phyloP scores from a whole-genome alignment of 2,797 vertebrate species.

The Poeciliopsis gracilis region DNA sequence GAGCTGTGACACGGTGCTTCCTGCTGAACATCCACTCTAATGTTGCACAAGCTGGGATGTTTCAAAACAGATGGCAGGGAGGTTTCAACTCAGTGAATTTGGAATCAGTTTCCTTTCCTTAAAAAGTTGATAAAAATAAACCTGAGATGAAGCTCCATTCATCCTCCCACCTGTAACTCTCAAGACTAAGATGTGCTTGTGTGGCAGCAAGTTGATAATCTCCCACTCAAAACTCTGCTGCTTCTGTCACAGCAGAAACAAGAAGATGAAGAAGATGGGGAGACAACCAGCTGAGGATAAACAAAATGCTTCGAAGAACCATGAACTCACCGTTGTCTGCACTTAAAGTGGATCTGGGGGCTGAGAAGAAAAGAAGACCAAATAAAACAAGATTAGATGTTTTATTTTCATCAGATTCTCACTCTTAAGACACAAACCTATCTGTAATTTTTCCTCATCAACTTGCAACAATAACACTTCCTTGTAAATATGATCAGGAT shows the following conservation, averaged over 20 bases:
- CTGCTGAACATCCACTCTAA: neutral
- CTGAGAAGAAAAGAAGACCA: slow-evolving; percentile 72
- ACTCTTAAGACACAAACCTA: neutral
- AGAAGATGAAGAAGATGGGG: slow-evolving; percentile 37
- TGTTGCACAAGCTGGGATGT: neutral
- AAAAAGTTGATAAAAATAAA: slow-evolving; percentile 31
- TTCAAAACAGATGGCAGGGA: slow-evolving; percentile 37
- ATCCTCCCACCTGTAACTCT: slow-evolving; percentile 41
- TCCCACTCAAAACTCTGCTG: slow-evolving; percentile 33
- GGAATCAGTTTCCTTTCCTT: slow-evolving; percentile 19
- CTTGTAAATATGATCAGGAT: neutral
- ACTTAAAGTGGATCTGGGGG: slow-evolving; percentile 86
- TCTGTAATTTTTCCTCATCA: neutral
- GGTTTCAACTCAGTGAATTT: slow-evolving; percentile 28
- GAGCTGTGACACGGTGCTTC: neutral
- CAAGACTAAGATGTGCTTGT: slow-evolving; percentile 19
- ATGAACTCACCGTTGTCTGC: slow-evolving; percentile 89
- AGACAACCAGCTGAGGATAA: slow-evolving; percentile 30
- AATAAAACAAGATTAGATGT: neutral
- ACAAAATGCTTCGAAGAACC: slow-evolving; percentile 45
- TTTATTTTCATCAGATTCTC: slow-evolving; percentile 1
- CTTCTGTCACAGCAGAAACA: slow-evolving; percentile 32
- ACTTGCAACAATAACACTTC: neutral
- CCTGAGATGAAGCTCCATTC: slow-evolving; percentile 17
- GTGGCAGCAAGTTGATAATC: slow-evolving; percentile 37